Percentiles rank a stretch among this genome's conserved stretches.
These are phyloP conservation scores for Chymomyza procnemis DNA, from an alignment of 2,888 invertebrate species.

Conservation along the genomic window DNA sequence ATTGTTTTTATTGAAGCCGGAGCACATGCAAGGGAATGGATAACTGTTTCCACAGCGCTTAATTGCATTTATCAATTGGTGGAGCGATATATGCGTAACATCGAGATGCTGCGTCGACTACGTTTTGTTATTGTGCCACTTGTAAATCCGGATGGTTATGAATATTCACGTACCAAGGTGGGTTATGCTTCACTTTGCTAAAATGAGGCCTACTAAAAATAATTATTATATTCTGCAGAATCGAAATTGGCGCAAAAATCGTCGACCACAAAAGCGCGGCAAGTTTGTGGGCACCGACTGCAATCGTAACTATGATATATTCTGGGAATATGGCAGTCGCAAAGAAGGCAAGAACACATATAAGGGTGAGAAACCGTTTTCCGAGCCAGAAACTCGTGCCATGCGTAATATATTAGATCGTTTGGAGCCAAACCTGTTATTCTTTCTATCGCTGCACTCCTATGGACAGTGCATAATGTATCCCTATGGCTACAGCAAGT, in stretches of 20 bases:
- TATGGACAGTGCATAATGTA: constrained; percentile 78
- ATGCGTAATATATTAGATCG: constrained; percentile 70
- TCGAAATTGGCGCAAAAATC: constrained; percentile 82
- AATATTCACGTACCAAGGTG: constrained; percentile 81
- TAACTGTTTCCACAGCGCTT: constrained; percentile 82
- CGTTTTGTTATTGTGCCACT: constrained; percentile 85
- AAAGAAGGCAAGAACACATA: constrained; percentile 69
- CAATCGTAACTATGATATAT: constrained; percentile 84
- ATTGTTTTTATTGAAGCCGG: constrained; percentile 78
- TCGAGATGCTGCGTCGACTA: constrained; percentile 80
- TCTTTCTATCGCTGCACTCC: constrained; percentile 77
- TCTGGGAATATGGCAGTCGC: constrained; percentile 79
- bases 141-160: constrained; percentile 87
- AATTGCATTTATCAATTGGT: constrained; percentile 82
- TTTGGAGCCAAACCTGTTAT: constrained; percentile 68
- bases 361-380: constrained; percentile 76
- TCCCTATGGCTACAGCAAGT: constrained; percentile 77
- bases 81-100: constrained; percentile 78
- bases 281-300: constrained; percentile 82
- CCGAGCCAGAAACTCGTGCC: constrained; percentile 77
- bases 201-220: background rate
- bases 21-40: constrained; percentile 84
- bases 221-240: constrained; percentile 74
- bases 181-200: constrained; percentile 36
- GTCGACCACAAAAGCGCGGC: constrained; percentile 75